These are phyloP conservation scores for Tiliacea citrago DNA, from an alignment of 2,888 invertebrate species.

Conservation along the genomic window DNA sequence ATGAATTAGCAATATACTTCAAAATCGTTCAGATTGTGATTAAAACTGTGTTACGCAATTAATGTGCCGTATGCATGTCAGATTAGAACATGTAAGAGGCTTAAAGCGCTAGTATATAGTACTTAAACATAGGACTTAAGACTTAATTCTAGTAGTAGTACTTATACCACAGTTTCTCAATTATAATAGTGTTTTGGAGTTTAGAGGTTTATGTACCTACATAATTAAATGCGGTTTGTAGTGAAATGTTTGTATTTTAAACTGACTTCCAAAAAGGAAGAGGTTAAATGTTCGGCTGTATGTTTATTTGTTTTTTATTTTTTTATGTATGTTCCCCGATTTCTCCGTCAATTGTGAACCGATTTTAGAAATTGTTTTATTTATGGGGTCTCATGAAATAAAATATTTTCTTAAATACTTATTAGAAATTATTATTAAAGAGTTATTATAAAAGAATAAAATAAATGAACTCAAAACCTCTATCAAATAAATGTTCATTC, in stretches of 20 bases:
- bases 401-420: not conserved
- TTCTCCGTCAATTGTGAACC: too few relatives aligned
- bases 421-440: too few relatives aligned
- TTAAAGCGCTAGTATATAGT: constrained; percentile 23
- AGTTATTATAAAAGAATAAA: too few relatives aligned
- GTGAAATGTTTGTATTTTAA: not conserved
- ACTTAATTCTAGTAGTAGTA: not conserved
- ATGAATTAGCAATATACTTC: too few relatives aligned
- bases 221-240: not conserved
- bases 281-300: too few relatives aligned
- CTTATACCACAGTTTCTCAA: constrained; percentile 22
- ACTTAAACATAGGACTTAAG: too few relatives aligned
- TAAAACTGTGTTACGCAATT: too few relatives aligned
- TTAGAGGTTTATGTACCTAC: not conserved
- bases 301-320: too few relatives aligned
- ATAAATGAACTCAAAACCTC: constrained; percentile 3
- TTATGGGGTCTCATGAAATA: not conserved
- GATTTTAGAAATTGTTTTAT: too few relatives aligned
- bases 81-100: constrained; percentile 50
- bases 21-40: too few relatives aligned
- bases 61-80: not conserved
- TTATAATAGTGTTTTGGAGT: not conserved
- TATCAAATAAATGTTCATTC: constrained; percentile 28
- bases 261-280: too few relatives aligned
- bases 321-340: too few relatives aligned